Conservation (phyloP, 2,113 vertebrate species). For the Colossoma macropomum region DNA sequence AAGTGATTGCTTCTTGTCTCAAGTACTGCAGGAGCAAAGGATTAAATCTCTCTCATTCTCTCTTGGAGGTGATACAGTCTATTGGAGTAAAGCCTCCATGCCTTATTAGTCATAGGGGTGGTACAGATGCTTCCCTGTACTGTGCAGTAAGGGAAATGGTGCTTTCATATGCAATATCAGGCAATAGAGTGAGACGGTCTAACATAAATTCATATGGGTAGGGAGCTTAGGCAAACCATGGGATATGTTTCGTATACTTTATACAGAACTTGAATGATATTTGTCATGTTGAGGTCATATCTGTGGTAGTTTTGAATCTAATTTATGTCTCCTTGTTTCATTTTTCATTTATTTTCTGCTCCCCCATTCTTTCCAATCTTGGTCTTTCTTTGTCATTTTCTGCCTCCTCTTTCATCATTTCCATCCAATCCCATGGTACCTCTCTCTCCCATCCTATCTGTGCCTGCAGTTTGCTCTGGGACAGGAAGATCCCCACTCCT, state of each 20-base stretch:
- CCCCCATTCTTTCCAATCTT: background rate
- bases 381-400: background rate
- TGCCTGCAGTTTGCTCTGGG: conserved; percentile 75
- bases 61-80: conserved; percentile 54
- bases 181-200: conserved; percentile 32
- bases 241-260: background rate
- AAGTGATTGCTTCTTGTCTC: conserved; percentile 58
- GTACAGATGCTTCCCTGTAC: conserved; percentile 46
- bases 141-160: conserved; percentile 58
- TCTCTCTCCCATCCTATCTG: conserved; percentile 22
- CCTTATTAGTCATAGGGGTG: conserved; percentile 63
- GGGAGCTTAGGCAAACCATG: background rate
- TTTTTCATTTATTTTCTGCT: conserved; percentile 4
- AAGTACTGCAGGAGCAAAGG: background rate
- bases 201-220: background rate
- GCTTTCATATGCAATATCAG: conserved; percentile 51
- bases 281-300: conserved; percentile 17
- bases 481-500: conserved; percentile 72
- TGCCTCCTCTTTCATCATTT: conserved; percentile 24
- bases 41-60: conserved; percentile 61
- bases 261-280: background rate
- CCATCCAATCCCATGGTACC: conserved; percentile 16
- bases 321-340: conserved; percentile 46
- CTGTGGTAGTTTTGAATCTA: conserved; percentile 36
- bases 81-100: conserved; percentile 50